phyloP scores from a whole-genome alignment of 2,888 invertebrate genomes.

The Cheilosia vulpina region DNA sequence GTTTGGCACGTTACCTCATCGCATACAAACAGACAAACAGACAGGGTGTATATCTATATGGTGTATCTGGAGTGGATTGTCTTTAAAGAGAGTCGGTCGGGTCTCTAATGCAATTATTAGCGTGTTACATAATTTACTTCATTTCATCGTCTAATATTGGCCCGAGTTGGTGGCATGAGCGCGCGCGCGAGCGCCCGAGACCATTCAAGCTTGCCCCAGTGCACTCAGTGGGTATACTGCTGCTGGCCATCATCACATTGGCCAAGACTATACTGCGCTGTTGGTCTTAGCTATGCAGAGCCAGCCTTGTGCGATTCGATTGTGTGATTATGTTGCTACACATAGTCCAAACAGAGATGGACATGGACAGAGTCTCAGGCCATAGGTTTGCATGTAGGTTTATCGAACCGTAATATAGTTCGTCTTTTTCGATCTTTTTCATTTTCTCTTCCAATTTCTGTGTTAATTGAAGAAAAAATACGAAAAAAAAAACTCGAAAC shows the following conservation, averaged over 20 bases:
- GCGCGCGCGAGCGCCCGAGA: conserved; percentile 39
- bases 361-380: conserved; percentile 5
- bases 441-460: conserved; percentile 42
- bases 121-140: conserved; percentile 73
- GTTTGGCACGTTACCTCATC: conserved; percentile 72
- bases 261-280: conserved; percentile 30
- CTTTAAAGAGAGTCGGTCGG: conserved; percentile 64
- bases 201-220: conserved; percentile 69
- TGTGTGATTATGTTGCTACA: conserved; percentile 66
- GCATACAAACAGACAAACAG: neutral
- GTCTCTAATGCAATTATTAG: conserved; percentile 73
- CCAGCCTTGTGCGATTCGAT: conserved; percentile 58
- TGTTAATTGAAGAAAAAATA: conserved; percentile 35
- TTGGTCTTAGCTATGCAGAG: neutral
- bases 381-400: conserved; percentile 59
- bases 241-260: conserved; percentile 38
- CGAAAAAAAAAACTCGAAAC: conserved; percentile 35
- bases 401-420: conserved; percentile 68
- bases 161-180: neutral
- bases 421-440: conserved; percentile 39
- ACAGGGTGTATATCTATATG: conserved; percentile 30
- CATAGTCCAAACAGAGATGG: conserved; percentile 17
- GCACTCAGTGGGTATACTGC: conserved; percentile 30
- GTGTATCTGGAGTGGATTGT: conserved; percentile 73
- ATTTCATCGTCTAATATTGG: conserved; percentile 33